phyloP scores from a whole-genome alignment of 2,797 vertebrate genomes.

The Ctenopoma multispine region DNA sequence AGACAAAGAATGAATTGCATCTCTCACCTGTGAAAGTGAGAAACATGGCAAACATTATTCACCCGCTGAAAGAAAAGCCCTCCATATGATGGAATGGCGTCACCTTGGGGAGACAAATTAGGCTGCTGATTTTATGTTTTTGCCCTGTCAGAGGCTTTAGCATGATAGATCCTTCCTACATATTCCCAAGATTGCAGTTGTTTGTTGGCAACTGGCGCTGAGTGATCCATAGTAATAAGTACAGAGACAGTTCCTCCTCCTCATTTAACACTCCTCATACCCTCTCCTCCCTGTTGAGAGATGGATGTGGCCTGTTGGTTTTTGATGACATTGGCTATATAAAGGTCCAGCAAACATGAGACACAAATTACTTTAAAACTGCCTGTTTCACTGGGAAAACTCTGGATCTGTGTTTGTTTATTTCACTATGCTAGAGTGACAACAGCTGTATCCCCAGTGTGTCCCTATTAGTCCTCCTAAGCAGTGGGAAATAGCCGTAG shows the following conservation, averaged over 20 bases:
- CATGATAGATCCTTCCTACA: slow-evolving; percentile 74
- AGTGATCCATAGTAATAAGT: slow-evolving; percentile 77
- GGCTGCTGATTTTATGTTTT: slow-evolving; percentile 81
- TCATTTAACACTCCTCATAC: slow-evolving; percentile 58
- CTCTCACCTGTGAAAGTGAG: slow-evolving; percentile 70
- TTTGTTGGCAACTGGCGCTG: slow-evolving; percentile 76
- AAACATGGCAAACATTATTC: slow-evolving; percentile 67
- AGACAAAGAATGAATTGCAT: slow-evolving; percentile 57
- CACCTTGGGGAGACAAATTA: slow-evolving; percentile 82
- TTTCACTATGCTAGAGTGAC: slow-evolving; percentile 62
- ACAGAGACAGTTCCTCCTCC: slow-evolving; percentile 57
- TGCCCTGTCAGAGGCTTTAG: slow-evolving; percentile 70
- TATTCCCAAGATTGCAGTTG: slow-evolving; percentile 78
- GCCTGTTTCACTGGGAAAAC: background rate
- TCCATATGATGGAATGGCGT: slow-evolving; percentile 77
- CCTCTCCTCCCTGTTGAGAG: slow-evolving; percentile 25
- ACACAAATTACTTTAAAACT: slow-evolving; percentile 25
- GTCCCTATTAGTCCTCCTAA: slow-evolving; percentile 62
- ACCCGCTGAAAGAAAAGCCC: slow-evolving; percentile 66
- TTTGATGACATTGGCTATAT: slow-evolving; percentile 20
- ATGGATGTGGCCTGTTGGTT: slow-evolving; percentile 41
- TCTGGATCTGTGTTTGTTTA: slow-evolving; percentile 39
- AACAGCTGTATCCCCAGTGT: slow-evolving; percentile 68
- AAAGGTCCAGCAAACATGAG: slow-evolving; percentile 27
- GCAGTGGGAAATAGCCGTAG: slow-evolving; percentile 59